Conservation (phyloP, 2,888 invertebrate genomes). For the Perizoma flavofasciatum region DNA sequence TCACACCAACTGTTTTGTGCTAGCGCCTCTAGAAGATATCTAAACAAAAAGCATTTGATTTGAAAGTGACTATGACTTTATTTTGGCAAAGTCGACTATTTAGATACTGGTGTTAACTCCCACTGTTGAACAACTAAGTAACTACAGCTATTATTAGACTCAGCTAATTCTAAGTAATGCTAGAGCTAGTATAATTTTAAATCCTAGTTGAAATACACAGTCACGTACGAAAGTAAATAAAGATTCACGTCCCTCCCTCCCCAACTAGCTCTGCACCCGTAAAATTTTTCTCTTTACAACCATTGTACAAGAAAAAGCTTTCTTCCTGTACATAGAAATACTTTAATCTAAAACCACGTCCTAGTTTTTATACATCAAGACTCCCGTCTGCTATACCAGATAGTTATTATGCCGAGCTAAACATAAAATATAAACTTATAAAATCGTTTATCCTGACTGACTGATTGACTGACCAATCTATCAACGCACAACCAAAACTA, state of each 20-base stretch:
- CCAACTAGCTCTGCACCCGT: conserved; percentile 57
- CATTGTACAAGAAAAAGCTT: conserved; percentile 73
- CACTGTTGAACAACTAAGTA: no score
- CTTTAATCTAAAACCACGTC: conserved; percentile 53
- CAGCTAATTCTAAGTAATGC: conserved; percentile 19
- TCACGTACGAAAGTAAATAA: conserved; percentile 70
- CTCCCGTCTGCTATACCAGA: conserved; percentile 2
- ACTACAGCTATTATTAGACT: conserved; percentile 8
- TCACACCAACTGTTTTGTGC: no score
- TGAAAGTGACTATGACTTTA: no score
- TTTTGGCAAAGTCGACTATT: no score
- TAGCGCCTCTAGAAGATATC: no score
- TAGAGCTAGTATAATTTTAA: conserved; percentile 29
- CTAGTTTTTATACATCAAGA: conserved; percentile 37
- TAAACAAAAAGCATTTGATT: no score
- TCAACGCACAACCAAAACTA: no score
- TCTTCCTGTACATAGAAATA: conserved; percentile 57
- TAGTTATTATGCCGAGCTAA: no score
- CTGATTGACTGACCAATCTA: no score
- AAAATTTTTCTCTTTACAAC: conserved; percentile 73
- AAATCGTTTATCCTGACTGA: no score
- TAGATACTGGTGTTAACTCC: no score
- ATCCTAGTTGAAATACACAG: conserved; percentile 51
- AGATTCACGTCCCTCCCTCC: conserved; percentile 52
- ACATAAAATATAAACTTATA: no score